Evolutionary conservation across 2,113 vertebrate species (phyloP).

Genomic region (Nycticryphes semicollaris): DNA sequence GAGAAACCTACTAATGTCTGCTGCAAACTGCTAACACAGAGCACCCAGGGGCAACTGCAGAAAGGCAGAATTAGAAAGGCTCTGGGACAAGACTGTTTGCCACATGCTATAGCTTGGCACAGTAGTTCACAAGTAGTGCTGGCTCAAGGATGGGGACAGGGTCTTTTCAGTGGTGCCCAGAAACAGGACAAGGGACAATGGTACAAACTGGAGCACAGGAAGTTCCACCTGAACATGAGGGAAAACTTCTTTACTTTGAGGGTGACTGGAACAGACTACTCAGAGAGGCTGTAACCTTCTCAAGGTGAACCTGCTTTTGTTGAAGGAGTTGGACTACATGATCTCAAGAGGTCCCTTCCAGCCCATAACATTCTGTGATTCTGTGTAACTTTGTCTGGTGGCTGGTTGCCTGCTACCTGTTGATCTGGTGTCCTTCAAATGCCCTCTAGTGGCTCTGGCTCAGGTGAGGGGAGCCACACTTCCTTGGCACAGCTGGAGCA

Average conservation of each 20-base stretch:
- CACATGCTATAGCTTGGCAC: neutral
- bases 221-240: neutral
- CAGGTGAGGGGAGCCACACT: neutral
- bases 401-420: neutral
- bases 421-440: constrained; percentile 68
- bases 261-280: neutral
- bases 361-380: neutral
- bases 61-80: neutral
- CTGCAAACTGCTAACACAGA: neutral
- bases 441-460: constrained; percentile 73
- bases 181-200: neutral
- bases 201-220: neutral
- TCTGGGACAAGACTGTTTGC: neutral
- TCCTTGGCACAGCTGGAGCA: neutral
- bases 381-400: neutral
- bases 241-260: neutral
- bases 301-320: neutral
- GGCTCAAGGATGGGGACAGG: neutral
- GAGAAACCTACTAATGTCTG: neutral
- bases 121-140: neutral
- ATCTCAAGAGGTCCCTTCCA: neutral
- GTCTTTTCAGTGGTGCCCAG: neutral
- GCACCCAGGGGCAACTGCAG: neutral
- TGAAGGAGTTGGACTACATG: neutral
- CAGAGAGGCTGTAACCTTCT: neutral